Conservation (phyloP, 30 jellyfish, hydroid and myxozoan genomes). For the Aurelia aurita complex sp. Pacific region DNA sequence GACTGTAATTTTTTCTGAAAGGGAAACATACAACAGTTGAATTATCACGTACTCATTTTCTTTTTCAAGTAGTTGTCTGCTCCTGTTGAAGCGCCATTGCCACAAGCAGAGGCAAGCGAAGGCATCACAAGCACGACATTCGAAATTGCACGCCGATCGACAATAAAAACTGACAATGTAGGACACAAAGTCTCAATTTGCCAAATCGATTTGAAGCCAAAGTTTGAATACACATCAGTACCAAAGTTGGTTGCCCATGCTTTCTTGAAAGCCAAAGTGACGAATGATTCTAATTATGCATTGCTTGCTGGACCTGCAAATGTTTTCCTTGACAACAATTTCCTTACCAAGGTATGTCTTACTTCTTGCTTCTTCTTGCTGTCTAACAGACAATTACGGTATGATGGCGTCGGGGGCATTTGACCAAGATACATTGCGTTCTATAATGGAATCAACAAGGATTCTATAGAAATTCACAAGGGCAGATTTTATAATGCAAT, state of each 20-base stretch:
- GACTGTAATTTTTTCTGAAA: no score
- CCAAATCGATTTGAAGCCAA: conserved; percentile 75
- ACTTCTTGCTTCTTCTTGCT: not conserved
- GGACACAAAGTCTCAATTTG: conserved; percentile 92
- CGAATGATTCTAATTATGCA: conserved; percentile 40
- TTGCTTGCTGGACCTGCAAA: no score
- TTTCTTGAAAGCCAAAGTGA: conserved; percentile 78
- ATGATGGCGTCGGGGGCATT: no score
- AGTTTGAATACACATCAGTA: conserved; percentile 73
- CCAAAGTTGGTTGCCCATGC: conserved; percentile 94
- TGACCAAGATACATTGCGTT: no score
- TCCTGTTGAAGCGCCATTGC: not conserved
- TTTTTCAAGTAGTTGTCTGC: no score
- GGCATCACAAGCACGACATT: conserved; percentile 89
- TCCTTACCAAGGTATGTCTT: conserved; percentile 79
- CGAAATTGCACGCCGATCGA: conserved; percentile 80
- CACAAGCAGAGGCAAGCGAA: conserved; percentile 59
- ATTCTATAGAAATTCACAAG: no score
- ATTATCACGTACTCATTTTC: no score
- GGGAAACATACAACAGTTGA: no score
- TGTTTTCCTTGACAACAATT: conserved; percentile 86
- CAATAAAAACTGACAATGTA: conserved; percentile 70
- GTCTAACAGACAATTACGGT: no score
- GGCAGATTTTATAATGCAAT: no score
- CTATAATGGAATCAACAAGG: no score